Conservation (phyloP, 2,113 vertebrate genomes). For the Zapornia atra region DNA sequence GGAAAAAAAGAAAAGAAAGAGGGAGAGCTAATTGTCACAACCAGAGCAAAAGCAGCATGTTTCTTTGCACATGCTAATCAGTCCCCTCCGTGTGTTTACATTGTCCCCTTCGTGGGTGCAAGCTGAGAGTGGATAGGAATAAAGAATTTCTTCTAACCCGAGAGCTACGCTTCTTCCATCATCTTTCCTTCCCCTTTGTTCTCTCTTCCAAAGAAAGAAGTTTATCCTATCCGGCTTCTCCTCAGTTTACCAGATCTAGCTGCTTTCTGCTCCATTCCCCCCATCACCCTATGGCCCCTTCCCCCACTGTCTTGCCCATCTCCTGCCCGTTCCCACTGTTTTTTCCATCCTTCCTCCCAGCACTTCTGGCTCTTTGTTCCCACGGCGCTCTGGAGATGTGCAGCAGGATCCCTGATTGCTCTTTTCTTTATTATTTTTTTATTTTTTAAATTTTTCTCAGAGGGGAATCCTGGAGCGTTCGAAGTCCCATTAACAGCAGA, state of each 20-base stretch:
- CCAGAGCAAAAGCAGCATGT: not conserved
- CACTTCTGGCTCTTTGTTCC: conserved; percentile 13
- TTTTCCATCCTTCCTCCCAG: conserved; percentile 28
- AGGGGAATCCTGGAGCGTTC: not conserved
- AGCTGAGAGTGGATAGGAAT: not conserved
- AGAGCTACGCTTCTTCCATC: not conserved
- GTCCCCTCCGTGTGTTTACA: not conserved
- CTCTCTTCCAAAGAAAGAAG: not conserved
- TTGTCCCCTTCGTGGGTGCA: not conserved
- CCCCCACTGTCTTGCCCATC: not conserved
- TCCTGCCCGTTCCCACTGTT: not conserved
- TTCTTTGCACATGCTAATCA: conserved; percentile 7
- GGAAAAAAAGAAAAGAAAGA: too few species aligned
- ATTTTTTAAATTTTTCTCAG: not conserved
- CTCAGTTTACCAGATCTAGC: not conserved
- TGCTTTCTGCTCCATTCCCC: not conserved
- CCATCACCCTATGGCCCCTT: not conserved
- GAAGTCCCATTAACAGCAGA: not conserved
- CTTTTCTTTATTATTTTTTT: too few species aligned
- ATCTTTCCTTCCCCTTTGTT: conserved; percentile 41
- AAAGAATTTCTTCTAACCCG: not conserved
- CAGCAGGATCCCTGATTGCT: not conserved
- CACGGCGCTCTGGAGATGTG: not conserved
- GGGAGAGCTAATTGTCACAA: not conserved
- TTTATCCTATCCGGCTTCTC: not conserved